These are phyloP conservation scores for Volucella inanis DNA, from an alignment of 2,888 invertebrate genomes.

Conservation along the genomic window DNA sequence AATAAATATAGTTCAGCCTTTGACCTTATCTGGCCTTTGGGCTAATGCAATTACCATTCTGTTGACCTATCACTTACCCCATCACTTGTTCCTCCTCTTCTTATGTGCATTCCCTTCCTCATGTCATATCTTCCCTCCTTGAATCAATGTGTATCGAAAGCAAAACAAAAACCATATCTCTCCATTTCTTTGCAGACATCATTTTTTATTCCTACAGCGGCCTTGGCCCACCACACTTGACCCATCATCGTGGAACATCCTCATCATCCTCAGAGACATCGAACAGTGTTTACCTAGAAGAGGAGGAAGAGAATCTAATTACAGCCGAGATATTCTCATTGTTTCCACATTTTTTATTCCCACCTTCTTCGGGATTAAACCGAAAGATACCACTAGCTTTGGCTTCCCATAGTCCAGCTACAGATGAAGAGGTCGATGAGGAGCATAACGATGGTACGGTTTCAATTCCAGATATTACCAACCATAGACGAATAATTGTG, in stretches of 20 bases:
- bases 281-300: constrained; percentile 84
- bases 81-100: background rate
- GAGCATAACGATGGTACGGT: constrained; percentile 76
- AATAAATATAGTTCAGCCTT: background rate
- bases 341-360: constrained; percentile 86
- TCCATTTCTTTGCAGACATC: constrained; percentile 76
- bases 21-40: background rate
- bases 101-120: constrained; percentile 6
- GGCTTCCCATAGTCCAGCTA: constrained; percentile 83
- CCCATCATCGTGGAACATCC: constrained; percentile 54
- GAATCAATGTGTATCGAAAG: constrained; percentile 47
- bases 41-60: constrained; percentile 4
- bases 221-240: constrained; percentile 83
- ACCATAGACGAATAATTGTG: constrained; percentile 79
- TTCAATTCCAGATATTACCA: constrained; percentile 61
- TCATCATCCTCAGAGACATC: constrained; percentile 83
- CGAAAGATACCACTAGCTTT: constrained; percentile 82
- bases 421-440: constrained; percentile 80
- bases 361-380: constrained; percentile 83
- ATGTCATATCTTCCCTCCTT: constrained; percentile 5
- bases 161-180: constrained; percentile 68
- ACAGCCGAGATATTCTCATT: constrained; percentile 84
- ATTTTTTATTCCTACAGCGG: constrained; percentile 84
- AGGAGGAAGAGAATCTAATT: constrained; percentile 79
- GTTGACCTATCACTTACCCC: too few relatives aligned